Evolutionary conservation across 2,888 invertebrate genomes (phyloP), one percentile per base, ranked within the genome.

Genomic region (Sphaerophoria rueppellii): DNA sequence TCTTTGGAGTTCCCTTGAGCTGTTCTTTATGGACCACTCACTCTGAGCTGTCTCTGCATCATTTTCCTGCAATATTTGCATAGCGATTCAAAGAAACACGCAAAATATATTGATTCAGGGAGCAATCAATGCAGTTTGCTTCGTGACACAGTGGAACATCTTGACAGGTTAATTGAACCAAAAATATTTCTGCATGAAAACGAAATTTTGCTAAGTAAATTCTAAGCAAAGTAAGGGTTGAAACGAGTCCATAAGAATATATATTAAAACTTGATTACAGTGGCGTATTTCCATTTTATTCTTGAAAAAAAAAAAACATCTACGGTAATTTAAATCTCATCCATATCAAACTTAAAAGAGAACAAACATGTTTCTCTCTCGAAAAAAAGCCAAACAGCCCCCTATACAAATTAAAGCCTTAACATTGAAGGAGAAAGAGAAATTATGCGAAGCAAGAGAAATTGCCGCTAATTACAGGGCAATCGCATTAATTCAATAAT

Each of bases 401-500:
- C 37, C 40, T 58, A 37, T 58, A 16, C 1, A 6, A 40, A 9
- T 6, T 5, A 2, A 50, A 2, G 7, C 35, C 40, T 40, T 40
- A 40, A 40, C 6, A 40, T 1, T 40, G 9, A 40, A 9, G 9
- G 40, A 40, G 16, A 34, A 54, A 48, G 43, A 24, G 46, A 52
- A n/a, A 55, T 50, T 43, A n/a, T 46, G 32, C 24, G 50, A 34
- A 69, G 5, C 60, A 55, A 16, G 24, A 37, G 63, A 77, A 85
- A 85, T 85, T 70, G 81, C 81, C 85, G 81, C 85, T 85, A 85
- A 85, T 81, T 73, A 85, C 85, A 77, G 81, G 81, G 85, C 69
- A 24, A 24, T 24, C 24, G 24, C 24, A 85, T 85, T 76, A 76
- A 81, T 78, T 81, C 58, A 58, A 58, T 85, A 85, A 85, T 85